Evolutionary conservation across 2,113 vertebrate species (phyloP).

Genomic region (Egretta garzetta): DNA sequence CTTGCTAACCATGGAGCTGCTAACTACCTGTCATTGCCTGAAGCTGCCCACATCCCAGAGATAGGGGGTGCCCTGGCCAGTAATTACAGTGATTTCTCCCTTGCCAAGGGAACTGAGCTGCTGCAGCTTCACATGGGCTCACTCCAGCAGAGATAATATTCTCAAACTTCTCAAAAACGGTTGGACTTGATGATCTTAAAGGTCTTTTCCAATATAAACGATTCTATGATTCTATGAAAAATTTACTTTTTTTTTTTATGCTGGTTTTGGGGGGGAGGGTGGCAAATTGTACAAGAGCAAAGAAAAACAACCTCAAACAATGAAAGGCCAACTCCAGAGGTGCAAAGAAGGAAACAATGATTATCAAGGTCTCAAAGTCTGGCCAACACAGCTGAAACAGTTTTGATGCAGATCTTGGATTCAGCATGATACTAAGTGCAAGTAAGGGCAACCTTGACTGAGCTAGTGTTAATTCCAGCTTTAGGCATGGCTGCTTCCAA

Average conservation of each 20-base stretch:
- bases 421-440: neutral
- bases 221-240: neutral
- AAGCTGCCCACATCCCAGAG: neutral
- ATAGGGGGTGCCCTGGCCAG: rapidly evolving
- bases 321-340: neutral
- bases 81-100: neutral
- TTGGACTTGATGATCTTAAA: too few relatives aligned
- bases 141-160: neutral
- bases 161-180: neutral
- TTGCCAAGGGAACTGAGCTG: neutral
- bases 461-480: neutral
- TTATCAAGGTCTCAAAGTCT: neutral
- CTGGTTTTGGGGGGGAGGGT: neutral
- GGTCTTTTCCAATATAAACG: too few relatives aligned
- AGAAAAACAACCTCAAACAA: neutral
- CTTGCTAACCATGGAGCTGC: neutral
- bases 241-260: neutral
- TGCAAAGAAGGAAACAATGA: neutral
- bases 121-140: neutral
- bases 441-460: neutral
- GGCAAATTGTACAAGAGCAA: neutral
- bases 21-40: neutral
- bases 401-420: neutral
- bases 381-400: neutral
- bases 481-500: neutral